A percentile compares a stretch with the other conserved stretches of the same genome.
Conservation (phyloP, 2,113 vertebrate species). For the Willisornis vidua region DNA sequence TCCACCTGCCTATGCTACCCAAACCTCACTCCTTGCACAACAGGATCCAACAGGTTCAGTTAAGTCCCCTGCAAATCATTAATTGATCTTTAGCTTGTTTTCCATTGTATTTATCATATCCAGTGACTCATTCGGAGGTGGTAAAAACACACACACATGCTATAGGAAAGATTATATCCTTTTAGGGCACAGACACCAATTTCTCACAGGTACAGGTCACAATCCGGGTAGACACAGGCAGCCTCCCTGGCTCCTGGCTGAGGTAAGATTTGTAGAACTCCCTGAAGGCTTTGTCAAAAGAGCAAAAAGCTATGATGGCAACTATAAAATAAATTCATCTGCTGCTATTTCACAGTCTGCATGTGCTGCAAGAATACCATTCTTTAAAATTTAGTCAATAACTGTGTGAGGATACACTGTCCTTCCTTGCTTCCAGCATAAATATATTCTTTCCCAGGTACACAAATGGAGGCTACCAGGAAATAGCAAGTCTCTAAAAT, state of each 20-base stretch:
- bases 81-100: not conserved
- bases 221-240: not conserved
- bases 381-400: not conserved
- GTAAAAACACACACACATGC: not conserved
- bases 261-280: not conserved
- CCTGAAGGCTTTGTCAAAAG: not conserved
- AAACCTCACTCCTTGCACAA: not conserved
- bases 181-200: not conserved
- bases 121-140: not conserved
- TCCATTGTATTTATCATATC: not conserved
- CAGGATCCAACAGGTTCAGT: not conserved
- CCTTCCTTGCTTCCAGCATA: not conserved
- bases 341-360: not conserved
- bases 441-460: not conserved
- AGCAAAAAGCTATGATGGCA: not conserved
- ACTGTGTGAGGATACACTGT: not conserved
- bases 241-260: not conserved
- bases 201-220: not conserved
- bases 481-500: not conserved
- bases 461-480: not conserved
- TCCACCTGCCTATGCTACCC: not conserved
- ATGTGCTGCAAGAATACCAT: not conserved
- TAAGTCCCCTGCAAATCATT: not conserved
- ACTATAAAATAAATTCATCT: not conserved
- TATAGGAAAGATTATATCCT: not conserved